Evolutionary conservation across 2,113 vertebrate genomes (phyloP), one percentile per base, ranked within the genome.

Genomic region (Fregetta grallaria): DNA sequence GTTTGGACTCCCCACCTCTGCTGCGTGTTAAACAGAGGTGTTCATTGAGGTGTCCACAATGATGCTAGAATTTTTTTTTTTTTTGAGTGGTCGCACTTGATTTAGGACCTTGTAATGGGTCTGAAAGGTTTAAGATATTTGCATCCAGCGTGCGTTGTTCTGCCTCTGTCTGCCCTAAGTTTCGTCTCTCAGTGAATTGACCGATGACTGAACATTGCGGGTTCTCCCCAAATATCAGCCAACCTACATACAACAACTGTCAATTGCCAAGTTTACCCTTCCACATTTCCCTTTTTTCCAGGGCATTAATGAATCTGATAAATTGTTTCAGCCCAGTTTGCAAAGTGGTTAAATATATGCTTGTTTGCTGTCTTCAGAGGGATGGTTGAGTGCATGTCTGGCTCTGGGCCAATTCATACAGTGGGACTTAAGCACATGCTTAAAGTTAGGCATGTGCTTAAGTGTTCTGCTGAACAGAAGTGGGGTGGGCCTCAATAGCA

Each of bases 131-230:
- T 26, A 58, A 58, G n/a, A 8, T 67, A 14, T 84, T 80, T 92
- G 21, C 36, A 26, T 72, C 34, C 65, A 58, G 40, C 3, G 0
- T 15, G 7, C 2, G 1, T n/a, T 70, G 9, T 30, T 63, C 53
- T 91, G 34, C 18, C 20, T 78, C 63, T 75, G 13, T 74, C 27
- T 79, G 36, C 62, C 15, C 65, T 68, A 86, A 75, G 26, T 81
- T 95, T 50, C 53, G 82, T 23, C 50, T 91, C 29, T 7, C 25
- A 15, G 15, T n/a, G 49, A 53, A 59, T 1, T 66, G 62, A 50
- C 3, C 0, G 0, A 21, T 27, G 13, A 42, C 36, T 15, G 52
- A 84, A 47, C 9, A 20, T 26, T 77, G 65, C 1, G 2, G 3
- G 19, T 44, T 85, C 66, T 79, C 25, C 86, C 40, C 34, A 66